Percentiles rank a stretch among this genome's conserved stretches.
These are phyloP conservation scores for Dicerorhinus sumatrensis DNA, from an alignment of 2,113 vertebrate genomes.

Conservation along the genomic window DNA sequence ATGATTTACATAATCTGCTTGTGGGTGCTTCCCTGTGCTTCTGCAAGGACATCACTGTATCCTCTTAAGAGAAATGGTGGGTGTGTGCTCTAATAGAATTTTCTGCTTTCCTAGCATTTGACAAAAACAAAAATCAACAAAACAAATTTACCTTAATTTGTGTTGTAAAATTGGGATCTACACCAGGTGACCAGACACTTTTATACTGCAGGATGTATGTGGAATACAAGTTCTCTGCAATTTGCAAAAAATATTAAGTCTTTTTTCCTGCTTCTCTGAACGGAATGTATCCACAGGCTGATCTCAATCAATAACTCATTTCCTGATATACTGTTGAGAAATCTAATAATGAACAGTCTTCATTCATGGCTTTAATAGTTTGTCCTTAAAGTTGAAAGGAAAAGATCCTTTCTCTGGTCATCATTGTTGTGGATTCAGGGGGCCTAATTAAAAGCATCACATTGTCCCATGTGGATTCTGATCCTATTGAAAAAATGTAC, in stretches of 20 bases:
- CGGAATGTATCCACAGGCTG: background rate
- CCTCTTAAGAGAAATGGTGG: background rate
- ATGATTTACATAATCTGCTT: constrained; percentile 62
- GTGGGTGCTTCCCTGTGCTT: background rate
- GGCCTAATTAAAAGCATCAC: background rate
- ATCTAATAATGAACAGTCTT: background rate
- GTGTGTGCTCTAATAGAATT: background rate
- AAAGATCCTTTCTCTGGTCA: background rate
- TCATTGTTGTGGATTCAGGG: background rate
- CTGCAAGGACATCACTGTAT: background rate
- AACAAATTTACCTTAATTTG: background rate
- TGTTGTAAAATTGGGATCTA: background rate
- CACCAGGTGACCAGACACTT: background rate
- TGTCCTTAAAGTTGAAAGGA: background rate
- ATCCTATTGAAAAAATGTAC: background rate
- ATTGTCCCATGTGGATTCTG: background rate
- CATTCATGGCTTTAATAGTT: background rate
- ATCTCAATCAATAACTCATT: background rate
- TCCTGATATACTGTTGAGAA: background rate
- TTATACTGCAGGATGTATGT: background rate
- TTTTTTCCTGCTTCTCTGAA: background rate
- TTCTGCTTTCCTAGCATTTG: background rate
- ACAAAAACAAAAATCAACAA: background rate
- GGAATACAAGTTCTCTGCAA: background rate
- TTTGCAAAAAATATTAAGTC: background rate